Conservation (phyloP, 2,113 vertebrate species). For the Perca schrenkii region DNA sequence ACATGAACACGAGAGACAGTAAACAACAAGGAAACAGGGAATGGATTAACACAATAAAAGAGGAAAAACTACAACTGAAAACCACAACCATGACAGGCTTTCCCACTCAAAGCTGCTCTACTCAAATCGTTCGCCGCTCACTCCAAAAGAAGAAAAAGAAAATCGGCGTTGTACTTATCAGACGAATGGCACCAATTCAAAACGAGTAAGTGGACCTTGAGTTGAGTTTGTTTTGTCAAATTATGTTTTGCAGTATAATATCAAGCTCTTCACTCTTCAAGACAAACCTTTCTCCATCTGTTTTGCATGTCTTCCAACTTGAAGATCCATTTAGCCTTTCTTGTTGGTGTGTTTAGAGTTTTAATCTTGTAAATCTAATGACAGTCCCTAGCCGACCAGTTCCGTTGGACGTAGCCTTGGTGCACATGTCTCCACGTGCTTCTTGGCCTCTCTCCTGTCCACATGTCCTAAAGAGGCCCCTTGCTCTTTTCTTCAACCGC, state of each 20-base stretch:
- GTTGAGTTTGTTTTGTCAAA: neutral
- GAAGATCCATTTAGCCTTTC: neutral
- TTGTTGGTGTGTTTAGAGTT: neutral
- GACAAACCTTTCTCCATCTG: neutral
- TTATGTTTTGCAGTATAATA: neutral
- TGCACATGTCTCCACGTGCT: constrained; percentile 26
- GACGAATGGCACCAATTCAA: no score
- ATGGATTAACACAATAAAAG: no score
- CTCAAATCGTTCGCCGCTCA: no score
- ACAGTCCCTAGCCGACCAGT: neutral
- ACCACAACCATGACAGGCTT: no score
- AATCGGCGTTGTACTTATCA: no score
- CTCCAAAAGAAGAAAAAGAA: no score
- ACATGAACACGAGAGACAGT: no score
- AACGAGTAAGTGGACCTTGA: no score
- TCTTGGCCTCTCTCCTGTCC: constrained; percentile 63
- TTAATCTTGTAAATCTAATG: neutral
- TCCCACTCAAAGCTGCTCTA: no score
- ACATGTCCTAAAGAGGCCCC: constrained; percentile 62
- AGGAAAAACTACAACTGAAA: no score
- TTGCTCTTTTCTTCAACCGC: constrained; percentile 52
- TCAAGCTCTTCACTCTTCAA: neutral
- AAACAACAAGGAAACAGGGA: no score
- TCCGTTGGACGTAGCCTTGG: neutral
- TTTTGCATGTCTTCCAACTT: neutral